Conservation (phyloP, 1,140 invertebrate species). For the Anoplophora glabripennis region DNA sequence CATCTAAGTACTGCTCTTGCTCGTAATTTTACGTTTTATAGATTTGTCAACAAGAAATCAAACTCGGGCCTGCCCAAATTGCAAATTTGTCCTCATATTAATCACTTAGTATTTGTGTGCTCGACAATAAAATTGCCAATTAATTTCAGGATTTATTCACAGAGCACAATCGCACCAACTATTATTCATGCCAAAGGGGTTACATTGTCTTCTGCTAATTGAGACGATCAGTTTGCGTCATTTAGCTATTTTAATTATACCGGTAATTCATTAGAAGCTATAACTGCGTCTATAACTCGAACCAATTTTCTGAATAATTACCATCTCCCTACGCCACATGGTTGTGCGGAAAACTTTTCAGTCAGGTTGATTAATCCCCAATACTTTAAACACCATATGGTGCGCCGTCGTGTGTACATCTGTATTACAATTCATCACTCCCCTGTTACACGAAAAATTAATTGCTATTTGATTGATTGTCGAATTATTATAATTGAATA, state of each 20-base stretch:
- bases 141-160: constrained; percentile 30
- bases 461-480: too few species aligned
- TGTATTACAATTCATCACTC: constrained; percentile 12
- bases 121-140: constrained; percentile 31
- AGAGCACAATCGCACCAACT: constrained; percentile 22
- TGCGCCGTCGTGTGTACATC: constrained; percentile 2
- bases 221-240: constrained; percentile 33
- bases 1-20: too few species aligned
- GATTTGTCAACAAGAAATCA: not conserved
- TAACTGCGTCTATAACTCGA: constrained; percentile 28
- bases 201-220: constrained; percentile 35
- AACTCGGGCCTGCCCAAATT: not conserved
- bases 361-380: constrained; percentile 9
- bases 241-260: constrained; percentile 33
- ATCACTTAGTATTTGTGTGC: constrained; percentile 7
- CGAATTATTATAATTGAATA: too few species aligned
- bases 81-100: constrained; percentile 13
- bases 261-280: constrained; percentile 26
- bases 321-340: constrained; percentile 14
- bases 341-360: not conserved
- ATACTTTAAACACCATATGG: constrained; percentile 3
- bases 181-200: constrained; percentile 28
- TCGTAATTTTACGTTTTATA: too few species aligned
- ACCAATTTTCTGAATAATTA: constrained; percentile 21
- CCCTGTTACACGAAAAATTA: too few species aligned